These are phyloP conservation scores for Ianthella basta DNA, from an alignment of 37 sponge, comb jelly and placozoan species.

Conservation along the genomic window DNA sequence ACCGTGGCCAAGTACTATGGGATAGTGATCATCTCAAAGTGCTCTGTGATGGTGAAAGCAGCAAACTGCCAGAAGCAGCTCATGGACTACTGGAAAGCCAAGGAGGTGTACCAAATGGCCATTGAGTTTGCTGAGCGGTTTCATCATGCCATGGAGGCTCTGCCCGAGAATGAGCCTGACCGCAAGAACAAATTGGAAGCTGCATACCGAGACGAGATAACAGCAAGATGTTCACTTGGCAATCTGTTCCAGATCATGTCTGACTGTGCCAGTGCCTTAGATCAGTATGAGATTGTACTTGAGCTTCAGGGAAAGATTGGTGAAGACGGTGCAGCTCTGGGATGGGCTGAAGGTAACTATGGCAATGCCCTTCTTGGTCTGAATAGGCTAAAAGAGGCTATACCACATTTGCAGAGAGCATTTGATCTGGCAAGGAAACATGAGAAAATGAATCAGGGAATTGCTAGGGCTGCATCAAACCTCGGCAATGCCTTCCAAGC, in stretches of 20 bases:
- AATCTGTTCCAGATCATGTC: slow-evolving; percentile 67
- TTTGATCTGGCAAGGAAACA: slow-evolving; percentile 45
- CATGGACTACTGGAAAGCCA: neutral
- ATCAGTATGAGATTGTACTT: slow-evolving; percentile 54
- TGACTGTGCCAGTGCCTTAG: slow-evolving; percentile 48
- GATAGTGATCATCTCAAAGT: slow-evolving; percentile 38
- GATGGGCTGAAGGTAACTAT: slow-evolving; percentile 79
- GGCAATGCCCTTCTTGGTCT: slow-evolving; percentile 76
- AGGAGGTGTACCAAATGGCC: slow-evolving; percentile 17
- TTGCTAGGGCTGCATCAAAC: slow-evolving; percentile 69
- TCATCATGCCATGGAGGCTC: neutral
- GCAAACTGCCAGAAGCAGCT: slow-evolving; percentile 19
- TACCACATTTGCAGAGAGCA: slow-evolving; percentile 55
- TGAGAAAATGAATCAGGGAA: slow-evolving; percentile 52
- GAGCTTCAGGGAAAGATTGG: slow-evolving; percentile 33
- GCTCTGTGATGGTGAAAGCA: slow-evolving; percentile 28
- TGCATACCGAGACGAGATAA: slow-evolving; percentile 26
- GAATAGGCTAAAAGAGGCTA: slow-evolving; percentile 48
- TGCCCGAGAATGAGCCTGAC: neutral
- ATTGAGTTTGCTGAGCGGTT: neutral
- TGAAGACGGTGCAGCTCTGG: slow-evolving; percentile 45
- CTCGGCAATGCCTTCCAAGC: slow-evolving; percentile 72
- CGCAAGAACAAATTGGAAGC: neutral
- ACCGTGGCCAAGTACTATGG: slow-evolving; percentile 32
- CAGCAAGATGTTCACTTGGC: slow-evolving; percentile 56